phyloP scores from a whole-genome alignment of 2,113 vertebrate genomes.

The Leuciscus idus region DNA sequence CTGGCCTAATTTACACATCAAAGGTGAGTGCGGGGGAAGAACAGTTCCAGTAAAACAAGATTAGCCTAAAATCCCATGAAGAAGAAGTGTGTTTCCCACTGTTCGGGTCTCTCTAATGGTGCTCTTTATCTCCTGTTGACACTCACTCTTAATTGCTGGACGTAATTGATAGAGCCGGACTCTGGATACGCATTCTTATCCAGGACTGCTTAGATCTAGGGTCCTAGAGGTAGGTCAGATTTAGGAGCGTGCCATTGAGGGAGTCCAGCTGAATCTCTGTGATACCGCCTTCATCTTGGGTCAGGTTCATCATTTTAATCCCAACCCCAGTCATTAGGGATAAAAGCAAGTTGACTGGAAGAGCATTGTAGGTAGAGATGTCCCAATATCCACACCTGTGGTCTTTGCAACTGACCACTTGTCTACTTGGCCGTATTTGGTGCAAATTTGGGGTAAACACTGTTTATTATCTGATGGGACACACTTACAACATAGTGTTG shows the following conservation, averaged over 20 bases:
- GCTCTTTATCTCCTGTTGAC: constrained; percentile 60
- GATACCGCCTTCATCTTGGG: constrained; percentile 16
- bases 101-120: constrained; percentile 57
- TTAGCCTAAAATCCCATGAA: constrained; percentile 71
- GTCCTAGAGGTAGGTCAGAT: constrained; percentile 38
- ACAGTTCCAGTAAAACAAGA: constrained; percentile 66
- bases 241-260: constrained; percentile 1
- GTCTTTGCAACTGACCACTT: neutral
- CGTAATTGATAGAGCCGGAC: constrained; percentile 57
- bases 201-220: constrained; percentile 35
- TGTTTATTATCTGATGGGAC: neutral
- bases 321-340: constrained; percentile 27
- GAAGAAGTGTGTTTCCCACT: constrained; percentile 59
- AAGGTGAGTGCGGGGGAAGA: constrained; percentile 62
- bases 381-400: neutral
- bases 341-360: constrained; percentile 10
- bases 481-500: no score
- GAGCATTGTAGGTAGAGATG: neutral
- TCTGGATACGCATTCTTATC: constrained; percentile 37
- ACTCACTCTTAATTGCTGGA: constrained; percentile 65
- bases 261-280: constrained; percentile 10
- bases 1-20: constrained; percentile 70
- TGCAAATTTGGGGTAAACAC: no score
- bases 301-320: constrained; percentile 41
- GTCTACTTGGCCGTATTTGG: no score